phyloP scores from a whole-genome alignment of 2,888 invertebrate genomes.

The Lottia gigantea region DNA sequence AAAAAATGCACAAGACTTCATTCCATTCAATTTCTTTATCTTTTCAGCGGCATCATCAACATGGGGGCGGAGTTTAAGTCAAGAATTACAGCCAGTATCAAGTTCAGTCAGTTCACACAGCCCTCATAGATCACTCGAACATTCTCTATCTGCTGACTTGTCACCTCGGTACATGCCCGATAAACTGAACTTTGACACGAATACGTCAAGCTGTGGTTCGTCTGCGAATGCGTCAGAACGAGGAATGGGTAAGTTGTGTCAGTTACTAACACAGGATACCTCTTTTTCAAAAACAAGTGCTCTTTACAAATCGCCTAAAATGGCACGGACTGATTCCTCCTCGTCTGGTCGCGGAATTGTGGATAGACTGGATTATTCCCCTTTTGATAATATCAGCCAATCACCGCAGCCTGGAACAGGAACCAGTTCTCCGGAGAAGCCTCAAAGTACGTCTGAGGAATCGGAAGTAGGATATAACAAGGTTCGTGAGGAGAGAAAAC shows the following conservation, averaged over 20 bases:
- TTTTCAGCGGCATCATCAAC: neutral
- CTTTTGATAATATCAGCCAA: conserved; percentile 49
- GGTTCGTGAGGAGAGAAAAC: conserved; percentile 30
- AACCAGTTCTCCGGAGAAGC: conserved; percentile 58
- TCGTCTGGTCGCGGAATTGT: neutral
- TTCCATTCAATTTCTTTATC: neutral
- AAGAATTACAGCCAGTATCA: conserved; percentile 7
- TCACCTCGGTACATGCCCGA: neutral
- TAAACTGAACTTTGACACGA: neutral
- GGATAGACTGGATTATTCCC: conserved; percentile 35
- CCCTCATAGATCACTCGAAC: conserved; percentile 12
- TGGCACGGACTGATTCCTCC: conserved; percentile 11
- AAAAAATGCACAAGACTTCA: too few relatives aligned
- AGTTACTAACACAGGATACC: conserved; percentile 48
- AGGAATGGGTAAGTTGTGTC: conserved; percentile 50
- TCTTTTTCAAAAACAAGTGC: conserved; percentile 23
- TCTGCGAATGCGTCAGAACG: conserved; percentile 17
- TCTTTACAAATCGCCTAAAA: neutral
- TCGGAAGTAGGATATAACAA: conserved; percentile 33
- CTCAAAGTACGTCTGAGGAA: conserved; percentile 63
- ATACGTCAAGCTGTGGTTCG: neutral
- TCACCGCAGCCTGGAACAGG: conserved; percentile 60
- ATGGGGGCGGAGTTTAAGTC: conserved; percentile 2
- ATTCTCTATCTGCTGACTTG: conserved; percentile 7
- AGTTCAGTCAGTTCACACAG: conserved; percentile 16